These are phyloP conservation scores for Pseudoatta argentina DNA, from an alignment of 1,140 invertebrate species.

Conservation along the genomic window DNA sequence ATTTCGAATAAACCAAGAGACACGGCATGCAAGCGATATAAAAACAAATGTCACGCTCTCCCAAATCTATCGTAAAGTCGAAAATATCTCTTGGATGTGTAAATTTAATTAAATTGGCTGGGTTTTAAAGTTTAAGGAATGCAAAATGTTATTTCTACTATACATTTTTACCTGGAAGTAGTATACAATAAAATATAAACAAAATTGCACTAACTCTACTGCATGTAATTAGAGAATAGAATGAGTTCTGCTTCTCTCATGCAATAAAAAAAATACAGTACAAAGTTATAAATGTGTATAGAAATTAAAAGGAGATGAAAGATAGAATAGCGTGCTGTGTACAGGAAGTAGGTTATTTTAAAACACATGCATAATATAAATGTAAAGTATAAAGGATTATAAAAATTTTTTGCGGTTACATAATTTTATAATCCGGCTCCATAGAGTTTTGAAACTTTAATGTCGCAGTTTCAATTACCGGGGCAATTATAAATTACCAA, in stretches of 20 bases:
- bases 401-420: slow-evolving; percentile 17
- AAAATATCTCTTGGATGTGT: slow-evolving; percentile 2
- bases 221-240: slow-evolving; percentile 15
- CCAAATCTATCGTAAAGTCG: background rate
- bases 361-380: slow-evolving; percentile 12
- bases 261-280: slow-evolving; percentile 19
- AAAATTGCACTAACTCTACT: slow-evolving; percentile 26
- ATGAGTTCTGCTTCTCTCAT: slow-evolving; percentile 22
- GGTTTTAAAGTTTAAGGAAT: slow-evolving; percentile 41
- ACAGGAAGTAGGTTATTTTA: slow-evolving; percentile 21
- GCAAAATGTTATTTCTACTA: slow-evolving; percentile 19
- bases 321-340: background rate
- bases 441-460: slow-evolving; percentile 15
- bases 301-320: slow-evolving; percentile 30
- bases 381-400: slow-evolving; percentile 3
- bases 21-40: background rate
- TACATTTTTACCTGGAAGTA: background rate
- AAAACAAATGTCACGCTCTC: background rate
- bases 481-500: slow-evolving; percentile 10
- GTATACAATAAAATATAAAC: slow-evolving; percentile 9
- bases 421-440: slow-evolving; percentile 20
- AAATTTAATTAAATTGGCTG: slow-evolving; percentile 39
- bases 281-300: slow-evolving; percentile 26
- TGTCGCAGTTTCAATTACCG: background rate
- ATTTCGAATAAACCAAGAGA: background rate